Base-by-base conservation (phyloP, 2,888 invertebrate species). In the Thecocarcelia acutangulata region DNA sequence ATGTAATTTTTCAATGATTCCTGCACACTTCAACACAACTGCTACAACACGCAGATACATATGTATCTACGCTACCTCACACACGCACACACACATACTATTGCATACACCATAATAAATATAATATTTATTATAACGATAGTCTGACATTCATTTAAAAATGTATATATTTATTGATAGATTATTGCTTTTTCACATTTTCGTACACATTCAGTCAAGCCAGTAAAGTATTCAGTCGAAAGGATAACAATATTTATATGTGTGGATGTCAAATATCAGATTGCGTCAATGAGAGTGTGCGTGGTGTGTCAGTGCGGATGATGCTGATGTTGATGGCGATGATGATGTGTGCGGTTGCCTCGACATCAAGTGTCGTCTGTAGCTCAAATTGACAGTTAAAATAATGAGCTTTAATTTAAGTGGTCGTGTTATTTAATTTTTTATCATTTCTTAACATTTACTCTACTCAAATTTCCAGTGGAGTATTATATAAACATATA, bases 371-470 rank as follows among this genome's bases (percentile, higher is more conserved):
- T 80, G 44, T 76, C 58, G 44, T 76, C 58, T 59, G 44, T 13
- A 58, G 56, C 15, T 37, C 52, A 73, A 77, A 73, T 52, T 81
- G 81, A 78, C 81, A 81, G 81, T 58, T 69, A 69, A 63, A 69
- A 74, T 81, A 78, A 81, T 78, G 50, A 74, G 66, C 73, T 74
- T 73, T 58, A 44, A 69, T 68, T 77, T 78, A 81, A 81, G 81
- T 69, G 78, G 63, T 59, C 15, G 21, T 74, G 52, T 59, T 64
- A 77, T 81, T 64, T 28, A 21, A 40, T 68, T 73, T 77, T 37
- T 61, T 68, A 61, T 37, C 19, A 50, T 19, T 24, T n/a, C 48
- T 63, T 40, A 69, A 40, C 5, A 54, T 54, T 37, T 42, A 19
- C 4, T 33, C 11, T 28, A 54, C 9, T 13, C 15, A 28, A 8